Percentiles rank a stretch among this genome's conserved stretches.
phyloP scores from a whole-genome alignment of 2,797 vertebrate genomes.

The Rachycentron canadum region DNA sequence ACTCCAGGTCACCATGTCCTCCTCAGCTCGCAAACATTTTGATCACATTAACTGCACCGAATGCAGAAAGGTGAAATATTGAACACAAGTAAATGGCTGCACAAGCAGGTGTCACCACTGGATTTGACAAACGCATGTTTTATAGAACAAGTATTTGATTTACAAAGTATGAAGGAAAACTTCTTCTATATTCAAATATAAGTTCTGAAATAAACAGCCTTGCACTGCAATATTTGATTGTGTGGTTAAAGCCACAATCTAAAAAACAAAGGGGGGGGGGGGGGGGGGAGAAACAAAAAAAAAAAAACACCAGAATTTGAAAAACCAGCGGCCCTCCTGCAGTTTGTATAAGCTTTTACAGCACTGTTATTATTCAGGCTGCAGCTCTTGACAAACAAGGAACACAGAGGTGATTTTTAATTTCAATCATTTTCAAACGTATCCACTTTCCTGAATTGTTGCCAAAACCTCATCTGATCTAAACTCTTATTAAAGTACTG shows the following conservation, averaged over 20 bases:
- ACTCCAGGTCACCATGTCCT: too few species aligned
- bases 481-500: not conserved
- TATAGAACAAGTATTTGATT: not conserved
- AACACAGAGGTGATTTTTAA: conserved; percentile 3
- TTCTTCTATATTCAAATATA: not conserved
- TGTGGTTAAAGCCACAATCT: not conserved
- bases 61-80: too few species aligned
- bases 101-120: too few species aligned
- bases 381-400: not conserved
- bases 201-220: not conserved
- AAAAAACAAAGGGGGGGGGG: too few species aligned
- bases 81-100: too few species aligned
- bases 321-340: too few species aligned
- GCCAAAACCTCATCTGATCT: not conserved
- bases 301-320: not conserved
- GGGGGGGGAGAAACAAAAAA: not conserved
- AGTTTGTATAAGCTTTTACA: not conserved
- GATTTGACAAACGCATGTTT: too few species aligned
- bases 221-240: not conserved
- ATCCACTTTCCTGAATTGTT: conserved; percentile 3
- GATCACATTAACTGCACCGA: too few species aligned
- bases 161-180: not conserved
- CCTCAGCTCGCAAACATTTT: too few species aligned
- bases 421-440: not conserved
- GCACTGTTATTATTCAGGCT: not conserved